Percentiles rank a stretch among this genome's conserved stretches.
These are phyloP conservation scores for Fulmarus glacialis DNA, from an alignment of 2,113 vertebrate genomes.

Conservation along the genomic window DNA sequence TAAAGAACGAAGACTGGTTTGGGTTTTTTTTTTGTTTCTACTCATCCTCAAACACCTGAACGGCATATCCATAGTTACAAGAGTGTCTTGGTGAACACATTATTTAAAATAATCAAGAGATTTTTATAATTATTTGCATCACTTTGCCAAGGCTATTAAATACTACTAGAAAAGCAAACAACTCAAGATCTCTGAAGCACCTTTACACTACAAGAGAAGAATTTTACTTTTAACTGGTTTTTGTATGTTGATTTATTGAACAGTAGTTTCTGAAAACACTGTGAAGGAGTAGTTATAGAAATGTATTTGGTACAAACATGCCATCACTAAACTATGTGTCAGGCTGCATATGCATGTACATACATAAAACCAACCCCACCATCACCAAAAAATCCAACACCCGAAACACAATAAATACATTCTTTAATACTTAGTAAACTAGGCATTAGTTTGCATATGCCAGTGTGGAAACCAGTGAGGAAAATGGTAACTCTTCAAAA, in stretches of 20 bases:
- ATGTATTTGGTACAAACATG: neutral
- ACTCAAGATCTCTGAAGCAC: neutral
- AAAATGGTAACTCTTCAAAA: neutral
- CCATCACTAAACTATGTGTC: neutral
- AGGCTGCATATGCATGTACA: neutral
- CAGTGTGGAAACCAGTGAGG: neutral
- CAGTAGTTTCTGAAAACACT: neutral
- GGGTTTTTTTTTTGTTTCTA: neutral
- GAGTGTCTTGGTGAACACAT: neutral
- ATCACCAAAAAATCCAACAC: neutral
- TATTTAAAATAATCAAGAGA: neutral
- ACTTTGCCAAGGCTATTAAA: neutral
- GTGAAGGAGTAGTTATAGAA: neutral
- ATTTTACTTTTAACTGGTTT: neutral
- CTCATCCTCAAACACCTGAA: neutral
- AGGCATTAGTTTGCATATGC: neutral
- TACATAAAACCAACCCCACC: neutral
- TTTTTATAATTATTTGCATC: neutral
- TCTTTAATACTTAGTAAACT: neutral
- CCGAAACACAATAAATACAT: neutral
- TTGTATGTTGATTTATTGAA: neutral
- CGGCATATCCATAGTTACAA: neutral
- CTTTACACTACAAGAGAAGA: neutral
- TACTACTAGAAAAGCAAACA: neutral
- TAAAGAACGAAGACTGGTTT: neutral